Evolutionary conservation across 2,113 vertebrate species (phyloP), one percentile per base, ranked within the genome.

Genomic region (Proterorhinus semilunaris): DNA sequence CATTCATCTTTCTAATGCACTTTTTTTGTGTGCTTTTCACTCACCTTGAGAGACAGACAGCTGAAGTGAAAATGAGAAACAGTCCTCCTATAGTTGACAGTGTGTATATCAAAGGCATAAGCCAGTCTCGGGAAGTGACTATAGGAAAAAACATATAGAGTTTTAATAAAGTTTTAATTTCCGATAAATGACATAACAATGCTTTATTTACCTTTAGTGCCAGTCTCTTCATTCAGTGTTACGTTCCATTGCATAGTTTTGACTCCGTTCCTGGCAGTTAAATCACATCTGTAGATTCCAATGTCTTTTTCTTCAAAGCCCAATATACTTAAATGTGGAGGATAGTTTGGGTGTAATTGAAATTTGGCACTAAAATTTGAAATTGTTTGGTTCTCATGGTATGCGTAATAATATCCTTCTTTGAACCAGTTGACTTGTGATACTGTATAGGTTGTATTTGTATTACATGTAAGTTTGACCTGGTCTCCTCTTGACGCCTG

Each of bases 211-310:
- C 78, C 78, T 78, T 76, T 69, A 80, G 66, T 75, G 66, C 70
- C 13, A 9, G 3, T 10, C 46, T 54, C 15, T 11, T 58, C 46
- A 46, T 1, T 43, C 27, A 84, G 61, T 0, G 46, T 71, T 76
- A 89, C 47, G 71, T 67, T 86, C 80, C 80, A 87, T 9, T 0
- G 0, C 1, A 10, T 16, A 8, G 0, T 8, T 0, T 0, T 0
- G 3, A 0, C 0, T 1, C 76, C 79, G 0, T 0, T 0, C 0
- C 0, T 0, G 0, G 0, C 0, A 57, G 0, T 2, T 15, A 72
- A 0, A 1, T 0, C 0, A 67, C 83, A 87, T 36, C 0, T 58
- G 53, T 86, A 87, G 43, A 74, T 47, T 76, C 87, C 84, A 71
- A 9, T 0, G 52, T 87, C 77, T 0, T 80, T n/a, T 61, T n/a